phyloP scores from a whole-genome alignment of 2,888 invertebrate genomes.

The Dolomedes plantarius region DNA sequence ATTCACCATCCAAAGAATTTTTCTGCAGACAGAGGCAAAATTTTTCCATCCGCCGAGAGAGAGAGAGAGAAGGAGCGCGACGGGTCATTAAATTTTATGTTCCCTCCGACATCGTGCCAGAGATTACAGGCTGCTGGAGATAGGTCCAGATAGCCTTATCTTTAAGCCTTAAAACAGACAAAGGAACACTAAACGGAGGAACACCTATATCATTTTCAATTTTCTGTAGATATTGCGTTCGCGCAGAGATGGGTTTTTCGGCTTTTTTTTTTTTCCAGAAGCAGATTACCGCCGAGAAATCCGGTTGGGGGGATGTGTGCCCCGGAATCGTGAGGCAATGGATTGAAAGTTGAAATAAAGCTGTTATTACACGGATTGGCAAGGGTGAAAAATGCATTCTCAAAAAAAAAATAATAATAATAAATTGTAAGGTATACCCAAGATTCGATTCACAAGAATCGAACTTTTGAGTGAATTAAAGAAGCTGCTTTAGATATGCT shows the following conservation, averaged over 20 bases:
- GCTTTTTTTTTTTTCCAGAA: not conserved
- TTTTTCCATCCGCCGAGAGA: not conserved
- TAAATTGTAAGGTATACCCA: too few relatives aligned
- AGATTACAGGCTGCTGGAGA: conserved; percentile 9
- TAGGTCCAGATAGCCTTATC: not conserved
- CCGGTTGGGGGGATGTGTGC: not conserved
- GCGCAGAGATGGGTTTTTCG: not conserved
- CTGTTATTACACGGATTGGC: not conserved
- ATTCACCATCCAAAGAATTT: too few relatives aligned
- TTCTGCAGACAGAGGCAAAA: not conserved
- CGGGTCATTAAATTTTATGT: conserved; percentile 4
- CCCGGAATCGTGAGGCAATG: not conserved
- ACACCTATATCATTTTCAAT: conserved; percentile 12
- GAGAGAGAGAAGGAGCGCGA: not conserved
- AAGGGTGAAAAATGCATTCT: not conserved
- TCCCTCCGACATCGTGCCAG: not conserved
- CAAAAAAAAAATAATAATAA: too few relatives aligned
- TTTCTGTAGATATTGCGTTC: not conserved
- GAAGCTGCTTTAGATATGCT: too few relatives aligned
- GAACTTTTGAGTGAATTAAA: too few relatives aligned
- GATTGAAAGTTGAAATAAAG: not conserved
- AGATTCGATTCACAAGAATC: too few relatives aligned
- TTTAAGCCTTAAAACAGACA: conserved; percentile 7
- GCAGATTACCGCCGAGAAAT: not conserved
- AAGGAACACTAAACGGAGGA: not conserved